Conservation (phyloP, 2,888 invertebrate species). For the Drosophila nigricruria region DNA sequence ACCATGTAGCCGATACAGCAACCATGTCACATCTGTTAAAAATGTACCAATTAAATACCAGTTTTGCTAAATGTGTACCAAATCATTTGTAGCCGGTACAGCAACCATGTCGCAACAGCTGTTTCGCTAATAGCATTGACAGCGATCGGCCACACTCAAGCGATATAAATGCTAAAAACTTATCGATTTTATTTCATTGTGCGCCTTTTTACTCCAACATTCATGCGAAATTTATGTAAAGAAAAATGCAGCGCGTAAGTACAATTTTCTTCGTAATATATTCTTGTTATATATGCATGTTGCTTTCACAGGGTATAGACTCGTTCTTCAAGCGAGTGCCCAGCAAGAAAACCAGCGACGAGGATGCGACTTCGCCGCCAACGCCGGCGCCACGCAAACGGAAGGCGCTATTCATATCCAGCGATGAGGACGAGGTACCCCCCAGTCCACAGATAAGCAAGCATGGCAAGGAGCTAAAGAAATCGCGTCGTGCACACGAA, state of each 20-base stretch:
- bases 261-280: too few species aligned
- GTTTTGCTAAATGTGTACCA: neutral
- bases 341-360: conserved; percentile 57
- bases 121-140: neutral
- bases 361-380: conserved; percentile 42
- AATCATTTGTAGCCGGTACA: neutral
- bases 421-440: conserved; percentile 87
- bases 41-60: too few species aligned
- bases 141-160: conserved; percentile 26
- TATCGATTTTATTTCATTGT: conserved; percentile 36
- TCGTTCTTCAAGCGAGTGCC: conserved; percentile 71
- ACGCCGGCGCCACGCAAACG: conserved; percentile 74
- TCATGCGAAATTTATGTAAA: conserved; percentile 3
- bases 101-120: neutral
- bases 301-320: conserved; percentile 65
- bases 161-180: conserved; percentile 23
- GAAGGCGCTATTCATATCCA: conserved; percentile 85
- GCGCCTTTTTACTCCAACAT: conserved; percentile 47
- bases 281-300: too few species aligned
- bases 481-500: conserved; percentile 47
- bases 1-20: too few species aligned
- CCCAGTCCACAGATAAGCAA: conserved; percentile 85
- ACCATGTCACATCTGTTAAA: too few species aligned
- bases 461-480: conserved; percentile 86
- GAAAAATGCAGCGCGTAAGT: conserved; percentile 80